These are phyloP conservation scores for Listronotus bonariensis DNA, from an alignment of 1,140 invertebrate species.

Conservation along the genomic window DNA sequence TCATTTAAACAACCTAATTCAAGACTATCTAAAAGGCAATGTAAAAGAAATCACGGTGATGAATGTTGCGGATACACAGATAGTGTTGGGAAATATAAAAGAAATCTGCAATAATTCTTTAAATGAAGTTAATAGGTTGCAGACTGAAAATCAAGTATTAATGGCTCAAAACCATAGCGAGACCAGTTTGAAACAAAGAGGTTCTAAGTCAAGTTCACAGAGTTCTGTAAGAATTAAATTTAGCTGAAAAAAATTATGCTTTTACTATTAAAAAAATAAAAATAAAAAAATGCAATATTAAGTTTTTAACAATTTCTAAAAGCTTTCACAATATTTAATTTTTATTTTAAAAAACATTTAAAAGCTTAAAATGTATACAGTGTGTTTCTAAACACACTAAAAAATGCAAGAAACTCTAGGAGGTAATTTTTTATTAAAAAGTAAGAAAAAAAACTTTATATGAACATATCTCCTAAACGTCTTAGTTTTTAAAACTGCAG, in stretches of 20 bases:
- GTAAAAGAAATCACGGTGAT: conserved; percentile 41
- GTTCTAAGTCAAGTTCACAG: conserved; percentile 7
- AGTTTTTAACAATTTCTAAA: too few relatives aligned
- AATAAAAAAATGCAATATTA: too few relatives aligned
- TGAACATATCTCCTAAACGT: too few relatives aligned
- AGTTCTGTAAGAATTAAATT: conserved; percentile 21
- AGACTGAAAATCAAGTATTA: conserved; percentile 22
- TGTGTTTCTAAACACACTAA: too few relatives aligned
- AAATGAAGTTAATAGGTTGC: conserved; percentile 27
- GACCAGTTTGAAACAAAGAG: conserved; percentile 13
- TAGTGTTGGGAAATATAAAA: conserved; percentile 42
- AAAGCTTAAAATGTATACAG: too few relatives aligned
- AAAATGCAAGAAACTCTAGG: too few relatives aligned
- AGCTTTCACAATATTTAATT: too few relatives aligned
- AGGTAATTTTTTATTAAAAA: too few relatives aligned
- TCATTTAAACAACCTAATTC: conserved; percentile 38
- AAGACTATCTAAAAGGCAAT: conserved; percentile 40
- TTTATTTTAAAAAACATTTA: too few relatives aligned
- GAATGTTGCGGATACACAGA: conserved; percentile 40
- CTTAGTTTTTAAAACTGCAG: too few relatives aligned
- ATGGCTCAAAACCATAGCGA: conserved; percentile 15
- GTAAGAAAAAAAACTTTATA: too few relatives aligned
- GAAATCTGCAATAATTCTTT: conserved; percentile 34
- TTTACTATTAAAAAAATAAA: too few relatives aligned
- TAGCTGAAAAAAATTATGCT: conserved; percentile 3